Conservation (phyloP, 2,113 vertebrate species). For the Nerophis ophidion region DNA sequence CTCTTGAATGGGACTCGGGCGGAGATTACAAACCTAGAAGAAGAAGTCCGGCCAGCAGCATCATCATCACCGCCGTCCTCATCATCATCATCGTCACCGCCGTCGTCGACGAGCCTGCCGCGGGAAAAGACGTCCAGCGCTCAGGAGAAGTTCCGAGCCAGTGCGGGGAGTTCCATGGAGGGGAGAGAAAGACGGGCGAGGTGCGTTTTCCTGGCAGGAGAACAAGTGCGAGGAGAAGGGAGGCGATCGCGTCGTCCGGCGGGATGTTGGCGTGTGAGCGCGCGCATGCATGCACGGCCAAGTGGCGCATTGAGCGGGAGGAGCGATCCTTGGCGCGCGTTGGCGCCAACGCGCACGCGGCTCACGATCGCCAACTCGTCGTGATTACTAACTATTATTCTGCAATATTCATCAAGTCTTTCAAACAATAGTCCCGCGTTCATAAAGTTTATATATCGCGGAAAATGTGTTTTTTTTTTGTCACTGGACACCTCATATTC, state of each 20-base stretch:
- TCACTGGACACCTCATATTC: too few relatives aligned
- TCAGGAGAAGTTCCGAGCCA: conserved; percentile 1
- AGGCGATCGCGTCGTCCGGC: conserved; percentile 38
- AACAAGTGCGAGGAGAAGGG: conserved; percentile 18
- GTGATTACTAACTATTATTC: too few relatives aligned
- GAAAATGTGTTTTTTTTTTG: too few relatives aligned
- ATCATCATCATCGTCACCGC: conserved; percentile 92
- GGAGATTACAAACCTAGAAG: conserved; percentile 20
- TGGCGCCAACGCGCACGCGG: too few relatives aligned
- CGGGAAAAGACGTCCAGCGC: conserved; percentile 16
- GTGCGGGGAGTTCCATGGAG: conserved; percentile 1
- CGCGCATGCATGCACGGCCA: conserved; percentile 46
- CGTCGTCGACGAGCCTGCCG: conserved; percentile 70
- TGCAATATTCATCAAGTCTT: too few relatives aligned
- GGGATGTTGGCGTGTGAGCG: conserved; percentile 52
- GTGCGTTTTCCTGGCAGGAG: neutral
- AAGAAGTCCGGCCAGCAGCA: conserved; percentile 69
- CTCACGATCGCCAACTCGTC: too few relatives aligned
- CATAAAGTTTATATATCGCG: too few relatives aligned
- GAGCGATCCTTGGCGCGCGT: conserved; percentile 8
- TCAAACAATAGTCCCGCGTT: too few relatives aligned
- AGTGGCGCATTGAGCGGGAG: conserved; percentile 47
- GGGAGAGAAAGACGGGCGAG: too few relatives aligned
- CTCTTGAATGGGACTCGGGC: too few relatives aligned
- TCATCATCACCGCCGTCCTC: conserved; percentile 73